Evolutionary conservation across 2,888 invertebrate species (phyloP).

Genomic region (Branchellion lobata): DNA sequence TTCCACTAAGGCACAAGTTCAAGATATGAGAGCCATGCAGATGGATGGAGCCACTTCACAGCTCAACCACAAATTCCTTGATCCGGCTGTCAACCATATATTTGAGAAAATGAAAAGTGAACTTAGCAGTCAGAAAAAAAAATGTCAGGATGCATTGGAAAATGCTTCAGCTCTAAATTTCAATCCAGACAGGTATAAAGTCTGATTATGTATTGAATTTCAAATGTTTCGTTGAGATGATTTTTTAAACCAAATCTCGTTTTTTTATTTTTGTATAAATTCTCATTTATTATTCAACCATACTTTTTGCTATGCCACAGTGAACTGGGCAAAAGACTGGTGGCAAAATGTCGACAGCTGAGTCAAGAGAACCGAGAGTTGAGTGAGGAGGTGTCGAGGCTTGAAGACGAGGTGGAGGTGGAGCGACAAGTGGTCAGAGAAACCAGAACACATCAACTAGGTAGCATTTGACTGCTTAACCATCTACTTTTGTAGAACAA

Average conservation of each 20-base stretch:
- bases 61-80: conserved; percentile 79
- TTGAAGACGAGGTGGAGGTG: conserved; percentile 90
- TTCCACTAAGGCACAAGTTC: conserved; percentile 82
- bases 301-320: conserved; percentile 65
- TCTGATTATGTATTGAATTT: neutral
- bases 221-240: neutral
- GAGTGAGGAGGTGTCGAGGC: conserved; percentile 87
- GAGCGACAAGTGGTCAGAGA: conserved; percentile 93
- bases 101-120: conserved; percentile 87
- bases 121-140: conserved; percentile 81
- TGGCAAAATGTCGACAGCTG: conserved; percentile 91
- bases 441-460: conserved; percentile 91
- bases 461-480: conserved; percentile 63
- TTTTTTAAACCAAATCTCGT: neutral
- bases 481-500: neutral
- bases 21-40: conserved; percentile 85
- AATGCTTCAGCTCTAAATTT: conserved; percentile 98
- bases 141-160: conserved; percentile 92
- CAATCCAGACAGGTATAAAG: conserved; percentile 84
- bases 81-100: conserved; percentile 91
- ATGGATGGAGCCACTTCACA: conserved; percentile 73
- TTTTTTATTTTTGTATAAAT: conserved; percentile 44
- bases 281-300: too few relatives aligned
- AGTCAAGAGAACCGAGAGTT: conserved; percentile 96
- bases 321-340: conserved; percentile 92